Base-by-base conservation (phyloP, 2,113 vertebrate genomes). In the Datnioides undecimradiatus region DNA sequence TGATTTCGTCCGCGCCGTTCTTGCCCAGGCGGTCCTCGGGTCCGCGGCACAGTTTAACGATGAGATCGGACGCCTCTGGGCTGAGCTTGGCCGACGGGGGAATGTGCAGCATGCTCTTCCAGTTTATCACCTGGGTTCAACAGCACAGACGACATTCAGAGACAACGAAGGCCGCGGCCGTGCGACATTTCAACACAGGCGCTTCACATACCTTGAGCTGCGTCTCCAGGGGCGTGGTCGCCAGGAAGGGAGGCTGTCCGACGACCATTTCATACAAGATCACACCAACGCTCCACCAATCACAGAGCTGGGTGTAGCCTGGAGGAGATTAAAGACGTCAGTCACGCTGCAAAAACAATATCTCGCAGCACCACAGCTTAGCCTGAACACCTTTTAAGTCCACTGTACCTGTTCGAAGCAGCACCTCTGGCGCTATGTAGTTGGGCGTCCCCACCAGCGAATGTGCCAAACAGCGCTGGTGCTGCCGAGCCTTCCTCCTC, bases 221-320 rank as follows among this genome's bases (percentile, higher is more conserved):
- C 5, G 98, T 99, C 95, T 99, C 98, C 87, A 99, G 91, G 12
- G 98, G 98, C 29, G 98, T 98, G 76, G 96, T 97, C 65, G 98
- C 98, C 57, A 99, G 89, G 87, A 99, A 99, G 2, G 98, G 98
- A 90, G 98, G 98, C 69, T 99, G 98, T n/a, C 98, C 98, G 4
- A 99, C 97, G 8, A 99, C 91, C 98, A 99, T 99, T 90, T 99
- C 98, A 88, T 99, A 99, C 75, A 99, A 91, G 93, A 99, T 99
- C 82, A 99, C 98, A 33, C 98, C 98, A 59, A 99, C 98, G 33
- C 98, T 99, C 98, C 98, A 99, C 98, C 98, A 99, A 68, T 99
- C 98, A 77, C 98, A 99, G 21, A 99, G 92, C 92, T 99, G 98
- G 3, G 98, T 99, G 90, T 99, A 99, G 71, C 98, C 95, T 95